Percentiles rank a stretch among this genome's conserved stretches.
These are phyloP conservation scores for Pycnonotus jocosus DNA, from an alignment of 2,113 vertebrate genomes.

Conservation along the genomic window DNA sequence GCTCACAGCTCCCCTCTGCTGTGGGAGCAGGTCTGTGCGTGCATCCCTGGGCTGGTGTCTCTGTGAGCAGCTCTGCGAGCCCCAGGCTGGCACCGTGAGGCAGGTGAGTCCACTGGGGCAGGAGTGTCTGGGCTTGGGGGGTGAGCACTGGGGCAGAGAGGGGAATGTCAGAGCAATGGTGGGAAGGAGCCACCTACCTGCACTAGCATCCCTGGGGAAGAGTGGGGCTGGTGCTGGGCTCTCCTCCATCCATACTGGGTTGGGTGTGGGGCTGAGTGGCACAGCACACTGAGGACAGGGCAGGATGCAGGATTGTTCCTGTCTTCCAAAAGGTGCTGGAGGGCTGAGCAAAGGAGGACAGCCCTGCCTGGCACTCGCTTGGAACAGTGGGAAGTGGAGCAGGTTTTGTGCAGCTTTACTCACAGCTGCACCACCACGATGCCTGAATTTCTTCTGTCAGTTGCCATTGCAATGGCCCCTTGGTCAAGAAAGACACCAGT, in stretches of 20 bases:
- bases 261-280: background rate
- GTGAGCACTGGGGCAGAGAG: background rate
- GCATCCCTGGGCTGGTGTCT: background rate
- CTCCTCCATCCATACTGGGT: background rate
- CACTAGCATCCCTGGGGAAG: background rate
- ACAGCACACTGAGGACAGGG: background rate
- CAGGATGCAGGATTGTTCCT: background rate
- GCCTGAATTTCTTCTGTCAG: background rate
- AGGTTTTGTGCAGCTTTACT: background rate
- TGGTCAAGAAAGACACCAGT: background rate
- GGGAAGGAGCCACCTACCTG: background rate
- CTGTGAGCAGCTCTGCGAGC: background rate
- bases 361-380: rapidly evolving
- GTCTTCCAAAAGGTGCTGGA: background rate
- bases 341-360: background rate
- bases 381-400: rapidly evolving
- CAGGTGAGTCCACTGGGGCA: background rate
- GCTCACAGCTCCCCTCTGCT: background rate
- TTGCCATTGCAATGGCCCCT: background rate
- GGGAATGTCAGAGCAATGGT: background rate
- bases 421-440: background rate
- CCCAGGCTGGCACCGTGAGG: background rate
- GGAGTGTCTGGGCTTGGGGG: background rate
- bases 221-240: background rate
- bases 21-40: background rate